Base-by-base conservation (phyloP, 2,113 vertebrate species). In the Aphelocoma coerulescens region DNA sequence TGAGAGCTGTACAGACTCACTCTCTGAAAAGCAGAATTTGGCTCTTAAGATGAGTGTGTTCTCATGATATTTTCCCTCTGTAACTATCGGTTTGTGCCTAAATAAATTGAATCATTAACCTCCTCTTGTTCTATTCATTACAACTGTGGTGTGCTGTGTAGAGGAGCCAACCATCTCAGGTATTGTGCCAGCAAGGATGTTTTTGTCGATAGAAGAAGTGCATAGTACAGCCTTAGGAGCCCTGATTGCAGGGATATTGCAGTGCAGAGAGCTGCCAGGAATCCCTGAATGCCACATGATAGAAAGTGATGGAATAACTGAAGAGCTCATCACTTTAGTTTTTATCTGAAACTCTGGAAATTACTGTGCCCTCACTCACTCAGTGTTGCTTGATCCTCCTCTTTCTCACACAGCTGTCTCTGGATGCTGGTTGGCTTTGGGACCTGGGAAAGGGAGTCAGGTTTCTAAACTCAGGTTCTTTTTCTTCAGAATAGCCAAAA, bases 91-190 rank as follows among this genome's bases (percentile, higher is more conserved):
- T 88, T 94, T 95, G 44, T 79, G 74, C 81, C 57, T 95, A 94
- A 94, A 80, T 93, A 88, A 89, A 85, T 66, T 59, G 74, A 95
- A 88, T 91, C 93, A 96, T 95, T 94, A 87, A 89, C 87, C 95
- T 88, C 79, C 86, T 96, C 96, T 96, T 95, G 78, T 85, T 96
- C 76, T 89, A 75, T 76, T 85, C 41, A 23, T 85, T 81, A 14
- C 24, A 48, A 82, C 52, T 6, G 12, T 46, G 39, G 30, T 74
- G 57, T 66, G 89, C 76, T 20, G 6, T 33, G 27, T 59, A 39
- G 39, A 74, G 37, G 61, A 84, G 85, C 85, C 77, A 78, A 3
- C 35, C 13, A 23, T 54, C 62, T 65, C 76, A 75, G 86, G 68
- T 93, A 65, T 27, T 49, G 37, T 85, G 80, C 86, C 80, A 91